Evolutionary conservation across 2,888 invertebrate species (phyloP), one percentile per base, ranked within the genome.

Genomic region (Itoplectis maculator): DNA sequence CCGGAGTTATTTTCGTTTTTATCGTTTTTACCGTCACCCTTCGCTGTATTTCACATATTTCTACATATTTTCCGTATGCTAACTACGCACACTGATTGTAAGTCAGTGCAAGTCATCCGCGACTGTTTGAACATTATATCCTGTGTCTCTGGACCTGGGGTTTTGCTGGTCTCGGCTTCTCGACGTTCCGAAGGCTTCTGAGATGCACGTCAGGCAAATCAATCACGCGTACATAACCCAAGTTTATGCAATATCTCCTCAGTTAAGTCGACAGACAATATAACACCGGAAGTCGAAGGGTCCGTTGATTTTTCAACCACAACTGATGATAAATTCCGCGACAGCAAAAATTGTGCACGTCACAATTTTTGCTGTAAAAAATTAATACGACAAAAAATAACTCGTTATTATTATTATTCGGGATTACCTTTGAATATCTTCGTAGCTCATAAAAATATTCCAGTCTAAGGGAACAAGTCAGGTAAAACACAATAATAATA

Each of bases 251-350:
- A 56, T n/a, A 7, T 29, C 6, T 23, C 66, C 35, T 68, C 37
- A 13, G 29, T 18, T 51, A 29, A 11, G 2, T 51, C 11, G 37
- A n/a, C 37, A n/a, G 5, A 68, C 51, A 68, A 68, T 35, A 3
- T 18, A n/a, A 8, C 7, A 35, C 68, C 51, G 51, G 68, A 68
- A 68, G 51, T 68, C 51, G 3, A 29, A 29, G 2, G 29, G 29
- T 29, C 29, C 29, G 9, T 47, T 18, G 5, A 68, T 68, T 6
- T 29, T 51, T 8, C 7, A 13, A 47, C 37, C 37, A 51, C 18
- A 68, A 68, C 51, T 68, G 35, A 40, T 29, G 35, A 37, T 68
- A 37, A 18, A 23, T 59, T 59, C n/a, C 13, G n/a, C 13, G 42
- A 23, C 23, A 1, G 1, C 13, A 20, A 20, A 20, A 18, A 6